Evolutionary conservation across 2,797 vertebrate genomes (phyloP).

Genomic region (Chromobotia macracanthus): DNA sequence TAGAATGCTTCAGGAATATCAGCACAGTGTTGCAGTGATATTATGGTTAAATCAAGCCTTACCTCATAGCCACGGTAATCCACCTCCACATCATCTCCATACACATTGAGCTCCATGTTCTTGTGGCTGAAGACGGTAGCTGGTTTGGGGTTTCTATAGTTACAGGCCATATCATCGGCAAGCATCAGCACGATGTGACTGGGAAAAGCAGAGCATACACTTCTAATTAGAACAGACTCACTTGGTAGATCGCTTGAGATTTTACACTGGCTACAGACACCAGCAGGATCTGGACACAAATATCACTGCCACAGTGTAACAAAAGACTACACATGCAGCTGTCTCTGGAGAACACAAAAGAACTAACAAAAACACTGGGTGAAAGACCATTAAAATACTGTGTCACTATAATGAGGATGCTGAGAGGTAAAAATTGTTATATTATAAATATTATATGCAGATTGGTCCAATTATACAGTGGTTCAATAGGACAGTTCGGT

Average conservation of each 20-base stretch:
- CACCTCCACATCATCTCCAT: conserved; percentile 97
- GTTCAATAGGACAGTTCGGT: neutral
- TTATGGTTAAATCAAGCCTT: neutral
- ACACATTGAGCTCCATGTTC: conserved; percentile 98
- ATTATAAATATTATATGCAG: neutral
- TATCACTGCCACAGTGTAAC: neutral
- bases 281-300: conserved; percentile 9
- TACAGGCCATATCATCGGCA: conserved; percentile 98
- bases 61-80: conserved; percentile 98
- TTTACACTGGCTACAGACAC: neutral
- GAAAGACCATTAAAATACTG: neutral
- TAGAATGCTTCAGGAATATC: too few relatives aligned
- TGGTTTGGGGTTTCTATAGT: conserved; percentile 94
- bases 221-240: conserved; percentile 40
- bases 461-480: neutral
- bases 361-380: conserved; percentile 9
- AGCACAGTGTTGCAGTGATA: neutral
- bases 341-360: conserved; percentile 15
- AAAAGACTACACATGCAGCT: neutral
- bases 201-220: conserved; percentile 33
- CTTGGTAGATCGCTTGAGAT: neutral
- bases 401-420: conserved; percentile 4
- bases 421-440: neutral
- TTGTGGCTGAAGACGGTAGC: conserved; percentile 98
- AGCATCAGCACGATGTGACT: conserved; percentile 98